Evolutionary conservation across 2,888 invertebrate species (phyloP).

Genomic region (Panopea generosa): DNA sequence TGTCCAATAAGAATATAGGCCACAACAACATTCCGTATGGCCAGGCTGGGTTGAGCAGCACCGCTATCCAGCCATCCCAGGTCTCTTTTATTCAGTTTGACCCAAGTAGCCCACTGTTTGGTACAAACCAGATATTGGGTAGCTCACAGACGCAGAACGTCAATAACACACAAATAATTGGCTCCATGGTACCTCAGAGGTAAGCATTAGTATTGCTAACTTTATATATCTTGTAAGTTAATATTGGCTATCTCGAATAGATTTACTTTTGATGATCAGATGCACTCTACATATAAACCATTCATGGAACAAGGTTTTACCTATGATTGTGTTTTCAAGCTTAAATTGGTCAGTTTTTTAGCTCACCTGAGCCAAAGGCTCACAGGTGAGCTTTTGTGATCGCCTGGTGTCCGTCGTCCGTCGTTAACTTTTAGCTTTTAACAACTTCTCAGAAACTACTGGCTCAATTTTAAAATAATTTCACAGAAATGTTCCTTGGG

Average conservation of each 20-base stretch:
- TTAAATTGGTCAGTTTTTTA: too few relatives aligned
- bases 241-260: neutral
- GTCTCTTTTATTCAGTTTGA: constrained; percentile 88
- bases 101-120: constrained; percentile 86
- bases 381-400: too few relatives aligned
- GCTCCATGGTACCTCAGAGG: constrained; percentile 88
- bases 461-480: too few relatives aligned
- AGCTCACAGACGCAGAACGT: constrained; percentile 80
- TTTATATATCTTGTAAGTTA: too few relatives aligned
- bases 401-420: too few relatives aligned
- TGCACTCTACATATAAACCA: neutral
- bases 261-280: neutral
- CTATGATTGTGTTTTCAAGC: too few relatives aligned
- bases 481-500: too few relatives aligned
- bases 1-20: constrained; percentile 71
- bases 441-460: too few relatives aligned
- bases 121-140: constrained; percentile 72
- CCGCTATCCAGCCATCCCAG: constrained; percentile 84
- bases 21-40: constrained; percentile 73
- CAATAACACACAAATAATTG: constrained; percentile 87
- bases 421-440: too few relatives aligned
- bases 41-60: constrained; percentile 70
- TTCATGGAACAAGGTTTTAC: too few relatives aligned
- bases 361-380: too few relatives aligned
- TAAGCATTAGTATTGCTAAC: too few relatives aligned